Evolutionary conservation across 2,113 vertebrate genomes (phyloP), one percentile per base, ranked within the genome.

Genomic region (Panurus biarmicus): DNA sequence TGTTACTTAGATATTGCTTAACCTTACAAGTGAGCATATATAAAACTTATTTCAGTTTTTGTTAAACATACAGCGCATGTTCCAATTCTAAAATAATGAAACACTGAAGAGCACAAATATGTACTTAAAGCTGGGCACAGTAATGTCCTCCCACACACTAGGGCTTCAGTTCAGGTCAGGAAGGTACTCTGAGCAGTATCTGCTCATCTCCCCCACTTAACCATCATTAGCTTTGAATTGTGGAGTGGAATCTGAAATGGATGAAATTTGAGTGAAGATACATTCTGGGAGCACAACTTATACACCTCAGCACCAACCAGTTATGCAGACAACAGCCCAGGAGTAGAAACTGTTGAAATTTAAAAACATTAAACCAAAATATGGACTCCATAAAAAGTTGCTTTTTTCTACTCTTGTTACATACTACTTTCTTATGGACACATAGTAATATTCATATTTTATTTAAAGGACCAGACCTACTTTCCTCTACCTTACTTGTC

Each of bases 211-310:
- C 5, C 35, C 5, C 66, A 26, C 14, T 60, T 47, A 51, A 67
- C 9, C 11, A 5, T 6, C 4, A 6, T 33, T 67, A 72, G 25
- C 33, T 90, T 82, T 26, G 8, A 23, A 31, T 12, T 60, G 14
- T 28, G 38, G 20, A 28, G 5, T 20, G 4, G 14, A 60, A 8
- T 66, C 11, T 60, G 35, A 69, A n/a, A 42, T 3, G 4, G 10
- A 29, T 56, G 9, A 74, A 48, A 57, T 16, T 57, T 24, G 66
- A 38, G 25, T 11, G 29, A 78, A 50, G 19, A 58, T 12, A 11
- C 2, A 6, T 11, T 72, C n/a, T 26, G 5, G 21, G 6, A 75
- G 8, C 7, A 10, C 26, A 56, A 10, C 1, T 61, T 6, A 5
- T 2, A 12, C 7, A 71, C 15, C 6, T 65, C 24, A 70, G 23